Percentiles rank a stretch among this genome's conserved stretches.
phyloP scores from a whole-genome alignment of 1,140 invertebrate genomes.

The Drosophila ohnishii region DNA sequence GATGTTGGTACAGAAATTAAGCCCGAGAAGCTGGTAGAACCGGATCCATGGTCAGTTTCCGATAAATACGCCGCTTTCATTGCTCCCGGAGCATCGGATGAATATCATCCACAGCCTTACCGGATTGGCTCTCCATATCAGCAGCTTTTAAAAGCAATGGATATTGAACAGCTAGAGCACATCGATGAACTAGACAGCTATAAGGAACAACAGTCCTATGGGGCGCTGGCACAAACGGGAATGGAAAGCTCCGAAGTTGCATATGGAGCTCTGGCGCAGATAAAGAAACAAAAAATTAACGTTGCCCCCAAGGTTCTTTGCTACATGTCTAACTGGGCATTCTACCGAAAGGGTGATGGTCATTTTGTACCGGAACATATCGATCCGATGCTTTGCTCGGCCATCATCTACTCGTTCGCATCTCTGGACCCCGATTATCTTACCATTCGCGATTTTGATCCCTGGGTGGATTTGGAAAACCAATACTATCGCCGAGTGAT shows the following conservation, averaged over 20 bases:
- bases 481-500: constrained; percentile 85
- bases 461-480: constrained; percentile 93
- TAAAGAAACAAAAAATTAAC: constrained; percentile 65
- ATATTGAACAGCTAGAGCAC: constrained; percentile 60
- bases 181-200: constrained; percentile 63
- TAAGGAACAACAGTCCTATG: constrained; percentile 55
- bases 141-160: constrained; percentile 59
- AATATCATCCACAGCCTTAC: constrained; percentile 63
- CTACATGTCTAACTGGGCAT: constrained; percentile 94
- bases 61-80: constrained; percentile 83
- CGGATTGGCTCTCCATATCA: constrained; percentile 75
- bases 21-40: constrained; percentile 31
- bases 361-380: constrained; percentile 94
- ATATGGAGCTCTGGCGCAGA: constrained; percentile 62
- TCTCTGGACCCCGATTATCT: constrained; percentile 90
- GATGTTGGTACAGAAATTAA: constrained; percentile 29
- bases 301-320: constrained; percentile 87
- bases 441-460: constrained; percentile 90
- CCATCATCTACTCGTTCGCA: constrained; percentile 95
- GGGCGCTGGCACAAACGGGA: constrained; percentile 45
- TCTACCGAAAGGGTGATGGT: constrained; percentile 91
- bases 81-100: constrained; percentile 29
- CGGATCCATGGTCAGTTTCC: constrained; percentile 62
- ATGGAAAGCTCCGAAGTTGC: constrained; percentile 12
- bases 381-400: constrained; percentile 91